Conservation (phyloP, 1,140 invertebrate genomes). For the Pissodes strobi region DNA sequence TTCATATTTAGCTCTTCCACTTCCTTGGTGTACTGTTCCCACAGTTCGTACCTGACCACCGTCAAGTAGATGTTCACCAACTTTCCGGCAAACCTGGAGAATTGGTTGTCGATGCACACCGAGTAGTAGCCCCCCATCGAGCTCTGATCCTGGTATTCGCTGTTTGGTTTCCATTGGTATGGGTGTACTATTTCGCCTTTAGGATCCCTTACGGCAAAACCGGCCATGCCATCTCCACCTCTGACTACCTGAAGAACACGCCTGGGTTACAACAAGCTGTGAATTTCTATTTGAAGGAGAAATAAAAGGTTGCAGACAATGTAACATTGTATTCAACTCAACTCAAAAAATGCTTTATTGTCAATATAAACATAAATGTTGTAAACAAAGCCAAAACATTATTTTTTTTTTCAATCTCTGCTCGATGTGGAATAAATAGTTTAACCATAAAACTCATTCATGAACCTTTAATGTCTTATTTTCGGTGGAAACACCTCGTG, state of each 20-base stretch:
- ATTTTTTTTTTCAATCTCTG: too few relatives aligned
- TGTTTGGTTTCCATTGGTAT: constrained; percentile 84
- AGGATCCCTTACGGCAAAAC: constrained; percentile 87
- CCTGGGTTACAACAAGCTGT: too few relatives aligned
- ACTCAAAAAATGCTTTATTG: too few relatives aligned
- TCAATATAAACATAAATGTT: too few relatives aligned
- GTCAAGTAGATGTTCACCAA: constrained; percentile 92
- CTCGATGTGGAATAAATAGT: too few relatives aligned
- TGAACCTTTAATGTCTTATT: too few relatives aligned
- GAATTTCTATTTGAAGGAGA: too few relatives aligned
- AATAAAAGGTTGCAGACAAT: too few relatives aligned
- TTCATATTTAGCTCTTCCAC: constrained; percentile 84
- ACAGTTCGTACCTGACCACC: constrained; percentile 91
- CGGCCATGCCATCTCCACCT: constrained; percentile 90
- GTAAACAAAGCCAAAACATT: too few relatives aligned
- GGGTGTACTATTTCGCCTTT: constrained; percentile 82
- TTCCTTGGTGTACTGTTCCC: constrained; percentile 90
- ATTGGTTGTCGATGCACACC: constrained; percentile 95
- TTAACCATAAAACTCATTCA: too few relatives aligned
- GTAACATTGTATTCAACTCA: too few relatives aligned
- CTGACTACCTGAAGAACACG: constrained; percentile 68
- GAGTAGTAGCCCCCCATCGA: constrained; percentile 84
- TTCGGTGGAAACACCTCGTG: too few relatives aligned
- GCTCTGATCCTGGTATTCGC: constrained; percentile 84
- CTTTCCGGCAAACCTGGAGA: constrained; percentile 89